Base-by-base conservation (phyloP, 2,797 vertebrate species). In the Myripristis murdjan region DNA sequence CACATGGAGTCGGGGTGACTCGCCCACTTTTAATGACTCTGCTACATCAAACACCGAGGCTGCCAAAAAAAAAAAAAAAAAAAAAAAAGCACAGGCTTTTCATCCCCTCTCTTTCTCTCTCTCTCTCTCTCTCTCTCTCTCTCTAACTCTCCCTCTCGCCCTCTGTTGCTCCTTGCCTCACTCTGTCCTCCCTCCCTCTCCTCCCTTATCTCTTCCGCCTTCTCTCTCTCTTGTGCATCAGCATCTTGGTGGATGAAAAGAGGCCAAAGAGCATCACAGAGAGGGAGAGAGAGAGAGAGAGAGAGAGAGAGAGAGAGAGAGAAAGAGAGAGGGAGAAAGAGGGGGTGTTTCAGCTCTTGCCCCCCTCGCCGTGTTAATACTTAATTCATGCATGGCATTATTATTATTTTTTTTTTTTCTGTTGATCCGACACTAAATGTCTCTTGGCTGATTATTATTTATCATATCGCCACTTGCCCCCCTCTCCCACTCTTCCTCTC, bases 21-120 rank as follows among this genome's bases (percentile, higher is more conserved):
- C 28, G 70, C 78, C 71, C 75, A 68, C 79, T 87, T 89, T 85
- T 90, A 88, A 87, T 83, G 82, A 83, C 81, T 79, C 72, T 31
- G 62, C 63, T 57, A 66, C 79, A 81, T 84, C 69, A 84, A 84
- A 85, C 75, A 75, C 8, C 37, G 77, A 77, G 64, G 71, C 74
- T 81, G 70, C 64, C 66, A 83, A 70, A 48, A 33, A 47, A 47
- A 4, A 9, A 47, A 24, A 20, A 41, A n/a, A 53, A n/a, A n/a
- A n/a, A n/a, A n/a, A n/a, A 59, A 28, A 59, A 58, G 70, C 51
- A 23, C 43, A 31, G 26, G 53, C 59, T 52, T 70, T 68, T 66
- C 53, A 52, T 72, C 53, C 24, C 1, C 7, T n/a, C 2, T 11
- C 55, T 46, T 20, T 43, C 52, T 48, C 39, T 60, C 43, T 60